Evolutionary conservation across 2,797 vertebrate genomes (phyloP).

Genomic region (Acanthornis magna): DNA sequence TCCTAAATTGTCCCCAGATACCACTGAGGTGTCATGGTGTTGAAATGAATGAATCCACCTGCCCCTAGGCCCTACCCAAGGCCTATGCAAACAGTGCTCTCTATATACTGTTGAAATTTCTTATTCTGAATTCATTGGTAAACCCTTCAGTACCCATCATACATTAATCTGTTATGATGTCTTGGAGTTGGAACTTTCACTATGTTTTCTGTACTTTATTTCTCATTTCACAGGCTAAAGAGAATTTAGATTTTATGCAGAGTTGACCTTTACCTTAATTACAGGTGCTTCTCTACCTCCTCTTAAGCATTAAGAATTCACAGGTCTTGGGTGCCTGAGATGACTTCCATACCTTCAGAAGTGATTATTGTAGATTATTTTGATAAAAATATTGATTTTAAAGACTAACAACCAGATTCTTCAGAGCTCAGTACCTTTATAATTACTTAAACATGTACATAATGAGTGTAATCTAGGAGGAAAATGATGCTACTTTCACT

Average conservation of each 20-base stretch:
- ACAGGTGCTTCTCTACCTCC: neutral
- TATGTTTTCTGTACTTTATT: neutral
- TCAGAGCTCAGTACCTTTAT: neutral
- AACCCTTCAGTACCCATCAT: neutral
- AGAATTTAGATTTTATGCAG: neutral
- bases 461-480: neutral
- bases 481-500: neutral
- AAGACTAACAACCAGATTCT: neutral
- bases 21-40: neutral
- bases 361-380: neutral
- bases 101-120: neutral
- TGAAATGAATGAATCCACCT: neutral
- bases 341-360: neutral
- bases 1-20: neutral
- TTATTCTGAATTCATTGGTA: neutral
- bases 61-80: neutral
- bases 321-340: neutral
- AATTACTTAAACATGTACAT: neutral
- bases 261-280: neutral
- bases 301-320: neutral
- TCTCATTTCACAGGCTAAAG: neutral
- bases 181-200: neutral
- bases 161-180: neutral
- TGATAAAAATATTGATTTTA: conserved; percentile 5
- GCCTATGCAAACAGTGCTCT: neutral